These are phyloP conservation scores for Chelmon rostratus DNA, from an alignment of 2,797 vertebrate species.

Conservation along the genomic window DNA sequence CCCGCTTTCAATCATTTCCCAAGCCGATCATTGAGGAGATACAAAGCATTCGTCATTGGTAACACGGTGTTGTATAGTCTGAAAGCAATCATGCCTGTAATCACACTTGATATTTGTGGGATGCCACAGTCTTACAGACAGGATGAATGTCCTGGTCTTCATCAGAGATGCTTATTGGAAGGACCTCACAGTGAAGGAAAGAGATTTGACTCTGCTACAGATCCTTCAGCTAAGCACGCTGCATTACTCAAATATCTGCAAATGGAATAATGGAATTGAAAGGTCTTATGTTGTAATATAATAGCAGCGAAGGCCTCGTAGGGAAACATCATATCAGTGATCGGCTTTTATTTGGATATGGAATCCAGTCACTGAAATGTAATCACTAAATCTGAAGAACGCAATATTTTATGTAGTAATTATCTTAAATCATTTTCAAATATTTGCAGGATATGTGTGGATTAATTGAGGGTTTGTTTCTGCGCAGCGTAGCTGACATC, in stretches of 20 bases:
- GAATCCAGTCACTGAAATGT: constrained; percentile 8
- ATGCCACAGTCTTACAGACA: constrained; percentile 61
- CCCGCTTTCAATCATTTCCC: constrained; percentile 46
- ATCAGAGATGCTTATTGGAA: constrained; percentile 51
- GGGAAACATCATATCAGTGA: constrained; percentile 21
- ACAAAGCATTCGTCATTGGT: constrained; percentile 25
- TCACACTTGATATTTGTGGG: constrained; percentile 56
- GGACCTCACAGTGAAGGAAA: constrained; percentile 51
- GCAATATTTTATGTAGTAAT: neutral
- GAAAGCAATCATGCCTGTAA: constrained; percentile 56
- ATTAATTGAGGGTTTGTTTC: constrained; percentile 41
- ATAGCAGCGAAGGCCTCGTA: constrained; percentile 11
- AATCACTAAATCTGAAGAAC: constrained; percentile 6
- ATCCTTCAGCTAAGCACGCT: constrained; percentile 27
- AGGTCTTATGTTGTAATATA: constrained; percentile 35
- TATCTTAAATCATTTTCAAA: constrained; percentile 18
- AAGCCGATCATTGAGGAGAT: constrained; percentile 31
- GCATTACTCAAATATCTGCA: constrained; percentile 49
- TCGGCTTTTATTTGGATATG: constrained; percentile 36
- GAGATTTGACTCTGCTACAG: constrained; percentile 24
- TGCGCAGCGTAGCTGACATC: constrained; percentile 21
- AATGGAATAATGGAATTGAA: constrained; percentile 47
- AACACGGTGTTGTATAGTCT: constrained; percentile 46
- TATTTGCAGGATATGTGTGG: constrained; percentile 9
- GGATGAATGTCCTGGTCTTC: constrained; percentile 59